Evolutionary conservation across 35 echinoderm and acorn worm genomes (phyloP).

Genomic region (Amphiura filiformis): DNA sequence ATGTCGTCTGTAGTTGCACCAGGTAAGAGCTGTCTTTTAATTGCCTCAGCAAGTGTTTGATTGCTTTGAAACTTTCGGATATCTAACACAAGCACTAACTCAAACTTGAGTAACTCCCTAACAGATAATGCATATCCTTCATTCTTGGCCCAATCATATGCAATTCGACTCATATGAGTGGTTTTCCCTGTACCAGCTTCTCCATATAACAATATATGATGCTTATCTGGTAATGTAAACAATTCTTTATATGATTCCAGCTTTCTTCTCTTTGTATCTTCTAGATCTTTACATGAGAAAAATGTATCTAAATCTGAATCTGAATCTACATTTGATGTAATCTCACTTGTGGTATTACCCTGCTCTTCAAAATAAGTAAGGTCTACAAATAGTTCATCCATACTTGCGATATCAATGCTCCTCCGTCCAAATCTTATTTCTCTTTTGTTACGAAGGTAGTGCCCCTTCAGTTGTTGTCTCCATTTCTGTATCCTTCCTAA

Average conservation of each 20-base stretch:
- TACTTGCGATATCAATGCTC: not conserved
- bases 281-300: too few species aligned
- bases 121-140: not conserved
- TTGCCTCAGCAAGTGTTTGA: not conserved
- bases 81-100: too few species aligned
- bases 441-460: not conserved
- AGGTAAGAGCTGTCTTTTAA: conserved; percentile 6
- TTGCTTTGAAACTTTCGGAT: not conserved
- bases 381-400: not conserved
- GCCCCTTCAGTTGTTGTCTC: not conserved
- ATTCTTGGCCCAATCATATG: conserved; percentile 13
- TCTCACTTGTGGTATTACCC: too few species aligned
- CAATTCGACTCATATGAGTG: conserved; percentile 2
- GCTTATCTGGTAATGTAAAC: not conserved
- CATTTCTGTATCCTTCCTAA: not conserved
- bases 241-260: conserved; percentile 19
- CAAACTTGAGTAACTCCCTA: too few species aligned
- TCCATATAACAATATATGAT: not conserved
- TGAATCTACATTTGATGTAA: not conserved
- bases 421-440: not conserved
- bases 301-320: too few species aligned
- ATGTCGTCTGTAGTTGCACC: not conserved
- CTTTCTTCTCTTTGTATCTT: not conserved
- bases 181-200: conserved; percentile 14
- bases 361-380: not conserved